A percentile compares a stretch with the other conserved stretches of the same genome.
Conservation (phyloP, 2,113 vertebrate species). For the Athene cunicularia region DNA sequence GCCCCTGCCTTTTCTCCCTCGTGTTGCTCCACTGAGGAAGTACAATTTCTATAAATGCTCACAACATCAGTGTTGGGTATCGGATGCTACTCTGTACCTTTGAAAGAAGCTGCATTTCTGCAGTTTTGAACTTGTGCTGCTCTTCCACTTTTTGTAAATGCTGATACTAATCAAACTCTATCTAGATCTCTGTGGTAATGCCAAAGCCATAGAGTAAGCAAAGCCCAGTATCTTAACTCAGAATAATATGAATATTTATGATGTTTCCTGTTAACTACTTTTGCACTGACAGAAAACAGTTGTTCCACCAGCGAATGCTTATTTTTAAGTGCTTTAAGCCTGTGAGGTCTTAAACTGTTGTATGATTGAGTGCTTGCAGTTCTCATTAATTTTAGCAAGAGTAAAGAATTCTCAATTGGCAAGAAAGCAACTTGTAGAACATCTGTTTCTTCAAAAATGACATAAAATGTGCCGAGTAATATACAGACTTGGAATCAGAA, state of each 20-base stretch:
- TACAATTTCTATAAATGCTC: not conserved
- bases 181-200: not conserved
- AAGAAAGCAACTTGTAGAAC: not conserved
- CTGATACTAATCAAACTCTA: not conserved
- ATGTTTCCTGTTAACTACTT: not conserved
- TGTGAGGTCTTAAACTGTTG: not conserved
- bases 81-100: not conserved
- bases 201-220: not conserved
- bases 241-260: not conserved
- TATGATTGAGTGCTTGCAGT: not conserved
- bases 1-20: not conserved
- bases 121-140: not conserved
- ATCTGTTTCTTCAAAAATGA: not conserved
- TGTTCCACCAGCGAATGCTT: not conserved
- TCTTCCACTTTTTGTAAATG: not conserved
- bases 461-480: not conserved
- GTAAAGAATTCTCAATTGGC: not conserved
- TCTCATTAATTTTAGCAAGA: not conserved
- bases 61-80: rapidly evolving
- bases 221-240: not conserved
- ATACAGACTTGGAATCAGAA: not conserved
- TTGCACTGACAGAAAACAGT: not conserved
- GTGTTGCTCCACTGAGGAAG: not conserved
- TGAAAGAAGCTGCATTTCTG: not conserved
- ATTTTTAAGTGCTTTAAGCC: not conserved